These are phyloP conservation scores for Drosophila bipectinata DNA, from an alignment of 1,140 invertebrate genomes.

Conservation along the genomic window DNA sequence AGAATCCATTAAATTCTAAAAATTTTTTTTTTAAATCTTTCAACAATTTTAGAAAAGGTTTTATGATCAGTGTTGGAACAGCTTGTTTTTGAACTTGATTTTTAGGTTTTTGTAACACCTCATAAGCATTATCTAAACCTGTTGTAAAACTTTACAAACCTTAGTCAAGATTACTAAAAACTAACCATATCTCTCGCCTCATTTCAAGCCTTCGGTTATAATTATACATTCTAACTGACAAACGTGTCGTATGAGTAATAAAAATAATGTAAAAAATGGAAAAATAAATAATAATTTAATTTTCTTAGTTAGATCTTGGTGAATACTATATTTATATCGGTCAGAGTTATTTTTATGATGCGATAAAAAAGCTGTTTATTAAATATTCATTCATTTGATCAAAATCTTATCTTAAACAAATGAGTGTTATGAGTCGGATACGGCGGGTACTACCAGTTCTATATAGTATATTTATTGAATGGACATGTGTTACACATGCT, in stretches of 20 bases:
- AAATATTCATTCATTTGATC: slow-evolving; percentile 28
- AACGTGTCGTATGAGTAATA: too few relatives aligned
- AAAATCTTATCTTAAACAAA: slow-evolving; percentile 9
- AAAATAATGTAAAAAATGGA: too few relatives aligned
- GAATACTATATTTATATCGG: background rate
- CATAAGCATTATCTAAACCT: background rate
- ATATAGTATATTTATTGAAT: background rate
- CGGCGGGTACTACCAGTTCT: background rate
- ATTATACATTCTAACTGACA: too few relatives aligned
- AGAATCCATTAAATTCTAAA: too few relatives aligned
- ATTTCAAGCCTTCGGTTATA: too few relatives aligned
- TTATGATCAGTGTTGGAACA: background rate
- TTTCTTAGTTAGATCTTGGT: background rate
- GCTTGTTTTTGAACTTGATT: background rate
- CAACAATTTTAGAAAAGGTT: background rate
- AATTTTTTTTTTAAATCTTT: background rate
- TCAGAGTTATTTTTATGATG: background rate
- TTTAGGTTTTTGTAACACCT: background rate
- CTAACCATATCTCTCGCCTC: background rate
- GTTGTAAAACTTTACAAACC: background rate
- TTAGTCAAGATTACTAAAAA: background rate
- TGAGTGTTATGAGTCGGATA: slow-evolving; percentile 16
- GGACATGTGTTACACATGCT: slow-evolving; percentile 26
- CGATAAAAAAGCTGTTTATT: slow-evolving; percentile 11
- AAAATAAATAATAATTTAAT: too few relatives aligned